A percentile compares a stretch with the other conserved stretches of the same genome.
Evolutionary conservation across 2,888 invertebrate genomes (phyloP).

Genomic region (Anthrax anthrax): DNA sequence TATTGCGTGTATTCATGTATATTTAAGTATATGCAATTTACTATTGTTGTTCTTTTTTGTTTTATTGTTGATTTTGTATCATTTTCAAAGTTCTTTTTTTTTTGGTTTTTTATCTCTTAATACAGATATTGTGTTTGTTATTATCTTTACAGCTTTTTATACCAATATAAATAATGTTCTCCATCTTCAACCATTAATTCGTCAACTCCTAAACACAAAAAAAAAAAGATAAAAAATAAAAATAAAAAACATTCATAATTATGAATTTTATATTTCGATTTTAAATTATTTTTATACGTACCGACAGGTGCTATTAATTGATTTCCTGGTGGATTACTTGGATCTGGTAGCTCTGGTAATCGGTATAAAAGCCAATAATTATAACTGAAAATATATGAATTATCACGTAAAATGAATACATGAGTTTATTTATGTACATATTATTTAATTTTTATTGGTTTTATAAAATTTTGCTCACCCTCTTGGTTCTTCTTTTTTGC

Average conservation of each 20-base stretch:
- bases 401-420: neutral
- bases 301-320: constrained; percentile 79
- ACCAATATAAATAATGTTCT: constrained; percentile 84
- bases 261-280: too few species aligned
- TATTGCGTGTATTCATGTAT: neutral
- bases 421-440: too few species aligned
- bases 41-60: neutral
- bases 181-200: constrained; percentile 75
- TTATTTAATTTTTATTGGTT: neutral
- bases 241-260: neutral
- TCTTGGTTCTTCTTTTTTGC: constrained; percentile 34
- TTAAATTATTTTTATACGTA: constrained; percentile 32
- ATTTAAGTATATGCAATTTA: too few species aligned
- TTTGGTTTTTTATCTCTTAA: too few species aligned
- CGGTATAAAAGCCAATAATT: constrained; percentile 82
- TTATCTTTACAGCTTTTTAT: constrained; percentile 69
- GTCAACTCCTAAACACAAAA: constrained; percentile 49
- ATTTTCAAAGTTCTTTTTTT: neutral
- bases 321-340: constrained; percentile 67
- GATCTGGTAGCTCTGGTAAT: constrained; percentile 65
- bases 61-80: neutral
- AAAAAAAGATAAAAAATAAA: neutral
- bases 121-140: too few species aligned
- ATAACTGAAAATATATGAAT: constrained; percentile 39
- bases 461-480: constrained; percentile 25